Percentiles rank a stretch among this genome's conserved stretches.
Conservation (phyloP, 2,888 invertebrate species). For the Chouioia cunea region DNA sequence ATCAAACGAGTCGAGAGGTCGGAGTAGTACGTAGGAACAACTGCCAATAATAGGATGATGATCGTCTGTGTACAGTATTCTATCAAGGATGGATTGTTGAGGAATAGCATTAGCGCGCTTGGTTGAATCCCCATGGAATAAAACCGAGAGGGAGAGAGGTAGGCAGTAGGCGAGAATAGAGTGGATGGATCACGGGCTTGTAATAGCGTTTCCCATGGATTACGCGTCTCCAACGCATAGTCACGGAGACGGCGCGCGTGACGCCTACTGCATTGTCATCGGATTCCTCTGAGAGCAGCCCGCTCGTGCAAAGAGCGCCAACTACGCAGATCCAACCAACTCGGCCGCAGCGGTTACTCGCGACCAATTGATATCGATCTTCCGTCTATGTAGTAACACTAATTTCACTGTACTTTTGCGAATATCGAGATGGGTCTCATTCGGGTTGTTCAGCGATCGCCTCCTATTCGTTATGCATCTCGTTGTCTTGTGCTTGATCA, state of each 20-base stretch:
- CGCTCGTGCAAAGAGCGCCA: not conserved
- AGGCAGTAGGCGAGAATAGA: not conserved
- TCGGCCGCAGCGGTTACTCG: conserved; percentile 11
- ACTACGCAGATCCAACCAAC: not conserved
- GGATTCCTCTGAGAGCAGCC: conserved; percentile 11
- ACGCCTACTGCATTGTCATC: conserved; percentile 13
- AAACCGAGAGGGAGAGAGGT: not conserved
- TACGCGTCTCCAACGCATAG: not conserved
- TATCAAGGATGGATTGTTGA: too few species aligned
- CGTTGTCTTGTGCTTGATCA: too few species aligned
- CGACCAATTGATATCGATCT: conserved; percentile 7
- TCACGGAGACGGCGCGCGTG: not conserved
- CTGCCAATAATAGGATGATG: too few species aligned
- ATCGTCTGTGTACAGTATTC: too few species aligned
- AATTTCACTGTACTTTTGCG: too few species aligned
- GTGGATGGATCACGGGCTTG: conserved; percentile 18
- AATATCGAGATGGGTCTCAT: too few species aligned
- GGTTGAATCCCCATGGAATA: not conserved
- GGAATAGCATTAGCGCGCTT: too few species aligned
- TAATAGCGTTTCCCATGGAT: conserved; percentile 52
- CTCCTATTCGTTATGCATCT: too few species aligned
- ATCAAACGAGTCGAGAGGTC: too few species aligned
- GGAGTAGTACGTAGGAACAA: too few species aligned
- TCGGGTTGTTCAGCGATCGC: too few species aligned
- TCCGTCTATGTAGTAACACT: too few species aligned